Percentiles rank a stretch among this genome's conserved stretches.
Evolutionary conservation across 2,888 invertebrate species (phyloP).

Genomic region (Hemicrepidius hirtus): DNA sequence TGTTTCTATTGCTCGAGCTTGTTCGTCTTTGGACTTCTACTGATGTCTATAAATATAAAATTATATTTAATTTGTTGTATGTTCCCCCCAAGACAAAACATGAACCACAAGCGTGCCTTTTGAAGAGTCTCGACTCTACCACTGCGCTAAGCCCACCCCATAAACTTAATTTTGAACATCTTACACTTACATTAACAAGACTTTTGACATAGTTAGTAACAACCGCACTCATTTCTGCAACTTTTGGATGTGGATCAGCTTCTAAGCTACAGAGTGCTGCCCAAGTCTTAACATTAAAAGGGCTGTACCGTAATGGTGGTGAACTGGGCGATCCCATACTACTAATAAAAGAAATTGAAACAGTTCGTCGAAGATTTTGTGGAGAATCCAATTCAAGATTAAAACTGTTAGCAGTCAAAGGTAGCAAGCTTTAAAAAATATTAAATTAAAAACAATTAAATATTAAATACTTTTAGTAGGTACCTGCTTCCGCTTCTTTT

Average conservation of each 20-base stretch:
- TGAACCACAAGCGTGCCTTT: no score
- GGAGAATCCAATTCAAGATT: constrained; percentile 54
- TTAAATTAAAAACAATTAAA: no score
- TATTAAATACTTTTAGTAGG: no score
- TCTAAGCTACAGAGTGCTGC: constrained; percentile 84
- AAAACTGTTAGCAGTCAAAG: constrained; percentile 44
- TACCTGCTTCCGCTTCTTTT: constrained; percentile 67
- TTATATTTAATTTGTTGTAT: no score
- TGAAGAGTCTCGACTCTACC: no score
- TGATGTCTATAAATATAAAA: neutral
- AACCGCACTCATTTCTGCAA: constrained; percentile 85
- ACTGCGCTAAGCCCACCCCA: no score
- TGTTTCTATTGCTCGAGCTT: no score
- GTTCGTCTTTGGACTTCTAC: constrained; percentile 2
- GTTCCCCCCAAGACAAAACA: no score
- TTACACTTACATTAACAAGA: constrained; percentile 78
- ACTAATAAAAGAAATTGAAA: constrained; percentile 82
- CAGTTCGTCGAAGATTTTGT: constrained; percentile 76
- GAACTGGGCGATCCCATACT: constrained; percentile 72
- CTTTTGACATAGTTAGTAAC: constrained; percentile 86
- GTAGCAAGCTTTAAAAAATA: constrained; percentile 49
- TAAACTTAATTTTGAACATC: no score
- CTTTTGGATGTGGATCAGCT: constrained; percentile 91
- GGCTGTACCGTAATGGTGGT: constrained; percentile 77
- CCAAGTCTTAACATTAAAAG: constrained; percentile 95